A percentile compares a stretch with the other conserved stretches of the same genome.
Evolutionary conservation across 2,888 invertebrate species (phyloP).

Genomic region (Scaptomyza flava): DNA sequence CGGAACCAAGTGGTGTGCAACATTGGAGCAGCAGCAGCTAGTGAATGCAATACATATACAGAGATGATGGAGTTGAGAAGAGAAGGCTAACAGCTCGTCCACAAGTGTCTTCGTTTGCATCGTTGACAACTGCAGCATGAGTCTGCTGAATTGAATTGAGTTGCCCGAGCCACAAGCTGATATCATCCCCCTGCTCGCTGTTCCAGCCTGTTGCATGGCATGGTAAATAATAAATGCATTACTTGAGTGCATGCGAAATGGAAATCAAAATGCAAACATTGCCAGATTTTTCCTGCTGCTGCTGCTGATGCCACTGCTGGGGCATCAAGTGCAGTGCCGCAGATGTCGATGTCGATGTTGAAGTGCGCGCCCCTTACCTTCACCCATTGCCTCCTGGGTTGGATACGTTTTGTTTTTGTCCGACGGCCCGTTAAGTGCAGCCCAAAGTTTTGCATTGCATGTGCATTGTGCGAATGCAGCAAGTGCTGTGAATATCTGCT

Average conservation of each 20-base stretch:
- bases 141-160: conserved; percentile 73
- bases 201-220: conserved; percentile 39
- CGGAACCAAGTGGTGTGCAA: conserved; percentile 70
- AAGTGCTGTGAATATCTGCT: conserved; percentile 56
- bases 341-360: conserved; percentile 36
- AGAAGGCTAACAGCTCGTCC: conserved; percentile 28
- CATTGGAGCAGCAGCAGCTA: conserved; percentile 37
- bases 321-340: conserved; percentile 51
- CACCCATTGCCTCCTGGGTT: neutral
- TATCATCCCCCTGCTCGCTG: neutral
- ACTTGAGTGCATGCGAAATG: conserved; percentile 74
- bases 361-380: conserved; percentile 34
- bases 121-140: conserved; percentile 77
- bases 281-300: conserved; percentile 64
- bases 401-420: conserved; percentile 61
- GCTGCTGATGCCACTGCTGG: conserved; percentile 30
- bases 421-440: conserved; percentile 73
- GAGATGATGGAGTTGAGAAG: neutral
- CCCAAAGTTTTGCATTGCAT: conserved; percentile 56
- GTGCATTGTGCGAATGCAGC: conserved; percentile 43
- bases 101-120: conserved; percentile 67
- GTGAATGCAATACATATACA: neutral
- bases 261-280: conserved; percentile 75
- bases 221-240: conserved; percentile 79
- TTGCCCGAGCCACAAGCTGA: conserved; percentile 48